Evolutionary conservation across 37 sponge, comb jelly and placozoan genomes (phyloP).

Genomic region (Hexactinellida sp.): DNA sequence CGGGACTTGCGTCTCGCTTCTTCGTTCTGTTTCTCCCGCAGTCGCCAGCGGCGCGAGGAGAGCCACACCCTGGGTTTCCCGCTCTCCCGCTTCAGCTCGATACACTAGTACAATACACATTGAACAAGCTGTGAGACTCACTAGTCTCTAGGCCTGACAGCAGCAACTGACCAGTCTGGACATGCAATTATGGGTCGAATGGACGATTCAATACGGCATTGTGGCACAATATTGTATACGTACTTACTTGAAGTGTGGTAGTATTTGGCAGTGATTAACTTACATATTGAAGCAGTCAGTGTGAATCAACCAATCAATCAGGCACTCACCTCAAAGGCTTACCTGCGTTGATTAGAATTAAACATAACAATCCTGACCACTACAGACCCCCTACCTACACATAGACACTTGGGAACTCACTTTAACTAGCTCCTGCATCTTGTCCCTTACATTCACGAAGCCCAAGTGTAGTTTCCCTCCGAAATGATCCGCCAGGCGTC

Average conservation of each 20-base stretch:
- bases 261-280: constrained; percentile 7
- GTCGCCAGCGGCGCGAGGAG: neutral
- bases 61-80: neutral
- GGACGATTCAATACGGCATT: no score
- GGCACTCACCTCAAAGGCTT: neutral
- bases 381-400: neutral
- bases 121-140: neutral
- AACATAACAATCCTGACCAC: neutral
- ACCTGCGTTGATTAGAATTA: constrained; percentile 9
- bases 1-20: neutral
- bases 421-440: constrained; percentile 52
- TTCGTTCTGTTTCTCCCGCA: neutral
- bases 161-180: no score
- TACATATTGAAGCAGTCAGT: constrained; percentile 11
- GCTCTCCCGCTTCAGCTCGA: neutral
- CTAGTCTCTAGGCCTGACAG: no score
- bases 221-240: neutral
- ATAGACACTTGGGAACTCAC: constrained; percentile 27
- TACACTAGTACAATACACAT: neutral
- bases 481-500: constrained; percentile 95
- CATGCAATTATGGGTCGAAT: no score
- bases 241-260: neutral
- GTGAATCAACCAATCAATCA: constrained; percentile 1
- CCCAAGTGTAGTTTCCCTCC: constrained; percentile 98
- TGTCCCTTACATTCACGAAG: constrained; percentile 84